Percentiles rank a stretch among this genome's conserved stretches.
phyloP scores from a whole-genome alignment of 2,113 vertebrate species.

The Tursiops truncatus region DNA sequence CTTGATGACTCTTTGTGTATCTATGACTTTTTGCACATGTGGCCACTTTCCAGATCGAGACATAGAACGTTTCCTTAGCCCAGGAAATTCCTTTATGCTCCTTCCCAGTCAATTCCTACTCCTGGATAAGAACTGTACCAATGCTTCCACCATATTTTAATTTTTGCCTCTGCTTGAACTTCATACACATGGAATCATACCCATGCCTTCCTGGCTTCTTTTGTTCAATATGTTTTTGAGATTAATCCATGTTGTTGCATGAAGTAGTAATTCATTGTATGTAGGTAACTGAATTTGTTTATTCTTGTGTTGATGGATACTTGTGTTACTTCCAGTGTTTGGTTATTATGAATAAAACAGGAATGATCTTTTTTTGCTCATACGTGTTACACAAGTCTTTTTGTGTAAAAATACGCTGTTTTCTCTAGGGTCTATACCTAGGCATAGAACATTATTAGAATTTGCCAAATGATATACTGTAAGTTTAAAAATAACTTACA shows the following conservation, averaged over 20 bases:
- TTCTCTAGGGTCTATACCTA: not conserved
- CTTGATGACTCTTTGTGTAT: not conserved
- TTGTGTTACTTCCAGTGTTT: conserved; percentile 10
- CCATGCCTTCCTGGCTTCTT: not conserved
- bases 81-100: not conserved
- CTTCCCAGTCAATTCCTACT: not conserved
- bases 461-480: not conserved
- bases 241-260: not conserved
- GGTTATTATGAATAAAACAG: conserved; percentile 27
- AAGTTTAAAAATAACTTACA: conserved; percentile 40
- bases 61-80: not conserved
- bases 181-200: not conserved
- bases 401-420: not conserved
- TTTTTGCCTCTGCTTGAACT: not conserved
- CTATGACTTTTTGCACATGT: not conserved
- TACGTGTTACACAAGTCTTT: not conserved
- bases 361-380: not conserved
- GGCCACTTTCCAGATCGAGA: not conserved
- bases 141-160: not conserved
- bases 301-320: not conserved
- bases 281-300: not conserved
- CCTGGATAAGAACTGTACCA: not conserved
- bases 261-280: not conserved
- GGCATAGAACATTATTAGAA: not conserved
- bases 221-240: not conserved